Evolutionary conservation across 2,888 invertebrate species (phyloP).

Genomic region (Machimus rusticus): DNA sequence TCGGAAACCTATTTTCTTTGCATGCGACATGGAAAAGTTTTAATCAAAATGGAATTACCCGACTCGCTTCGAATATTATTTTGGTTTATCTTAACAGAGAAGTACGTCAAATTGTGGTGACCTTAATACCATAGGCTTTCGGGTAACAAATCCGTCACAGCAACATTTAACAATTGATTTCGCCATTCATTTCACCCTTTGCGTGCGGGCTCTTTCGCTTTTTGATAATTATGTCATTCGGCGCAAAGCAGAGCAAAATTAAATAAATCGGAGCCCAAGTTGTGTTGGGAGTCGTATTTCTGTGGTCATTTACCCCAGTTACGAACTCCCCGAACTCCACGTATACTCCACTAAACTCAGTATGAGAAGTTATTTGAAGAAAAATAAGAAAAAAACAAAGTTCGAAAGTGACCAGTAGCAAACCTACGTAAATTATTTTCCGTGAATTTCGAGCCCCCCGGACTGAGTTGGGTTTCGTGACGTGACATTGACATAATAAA

Average conservation of each 20-base stretch:
- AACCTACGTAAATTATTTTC: not conserved
- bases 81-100: not conserved
- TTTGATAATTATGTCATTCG: conserved; percentile 18
- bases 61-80: not conserved
- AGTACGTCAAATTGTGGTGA: not conserved
- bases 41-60: not conserved
- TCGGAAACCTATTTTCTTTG: not conserved
- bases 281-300: not conserved
- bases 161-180: conserved; percentile 8
- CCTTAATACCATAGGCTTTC: not conserved
- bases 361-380: not conserved
- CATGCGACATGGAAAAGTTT: not conserved
- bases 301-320: conserved; percentile 23
- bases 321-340: not conserved
- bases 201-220: not conserved
- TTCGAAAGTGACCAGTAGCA: not conserved
- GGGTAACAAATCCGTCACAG: not conserved
- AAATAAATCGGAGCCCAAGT: not conserved
- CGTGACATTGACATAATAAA: conserved; percentile 35
- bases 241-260: not conserved
- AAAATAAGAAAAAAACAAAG: not conserved
- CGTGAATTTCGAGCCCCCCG: not conserved
- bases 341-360: not conserved
- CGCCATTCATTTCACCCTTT: not conserved
- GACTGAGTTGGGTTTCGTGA: not conserved